Evolutionary conservation across 2,113 vertebrate species (phyloP).

Genomic region (Prionailurus viverrinus): DNA sequence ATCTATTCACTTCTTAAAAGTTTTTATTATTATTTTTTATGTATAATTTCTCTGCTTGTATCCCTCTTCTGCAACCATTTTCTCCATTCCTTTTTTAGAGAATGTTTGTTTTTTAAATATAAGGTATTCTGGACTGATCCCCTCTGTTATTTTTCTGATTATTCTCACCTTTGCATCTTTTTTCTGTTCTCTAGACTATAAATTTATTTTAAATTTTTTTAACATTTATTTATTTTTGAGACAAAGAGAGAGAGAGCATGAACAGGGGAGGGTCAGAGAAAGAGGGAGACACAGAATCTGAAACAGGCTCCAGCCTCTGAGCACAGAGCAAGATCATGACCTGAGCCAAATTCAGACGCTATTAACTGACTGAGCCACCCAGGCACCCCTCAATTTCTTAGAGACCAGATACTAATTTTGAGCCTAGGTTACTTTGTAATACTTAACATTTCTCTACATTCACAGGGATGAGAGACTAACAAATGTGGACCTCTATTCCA

Average conservation of each 20-base stretch:
- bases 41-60: not conserved
- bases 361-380: no score
- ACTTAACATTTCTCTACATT: not conserved
- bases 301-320: no score
- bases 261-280: no score
- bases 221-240: no score
- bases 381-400: not conserved
- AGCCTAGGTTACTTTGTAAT: not conserved
- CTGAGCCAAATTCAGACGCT: no score
- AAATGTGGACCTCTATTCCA: not conserved
- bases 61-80: not conserved
- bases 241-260: no score
- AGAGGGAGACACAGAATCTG: no score
- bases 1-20: not conserved
- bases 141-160: not conserved
- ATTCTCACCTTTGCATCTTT: not conserved
- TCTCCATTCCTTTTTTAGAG: not conserved
- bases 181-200: not conserved
- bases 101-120: not conserved
- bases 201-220: not conserved
- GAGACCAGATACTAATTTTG: not conserved
- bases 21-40: not conserved
- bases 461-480: not conserved
- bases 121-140: not conserved
- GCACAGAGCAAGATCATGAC: no score